Evolutionary conservation across 2,113 vertebrate species (phyloP), one percentile per base, ranked within the genome.

Genomic region (Cyphomyrus discorhynchus): DNA sequence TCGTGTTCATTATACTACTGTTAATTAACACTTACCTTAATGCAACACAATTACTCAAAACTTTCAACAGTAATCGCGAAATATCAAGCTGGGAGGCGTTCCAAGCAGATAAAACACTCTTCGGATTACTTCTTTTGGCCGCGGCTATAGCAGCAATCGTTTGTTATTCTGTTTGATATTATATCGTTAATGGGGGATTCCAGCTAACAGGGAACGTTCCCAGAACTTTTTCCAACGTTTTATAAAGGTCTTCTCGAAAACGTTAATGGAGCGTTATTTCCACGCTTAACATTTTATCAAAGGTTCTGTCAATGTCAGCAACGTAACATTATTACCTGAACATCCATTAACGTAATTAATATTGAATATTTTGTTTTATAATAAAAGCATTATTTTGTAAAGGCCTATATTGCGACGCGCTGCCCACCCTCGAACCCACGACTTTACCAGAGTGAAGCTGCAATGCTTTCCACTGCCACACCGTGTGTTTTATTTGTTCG

Each of bases 1-100:
- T 83, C 66, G 56, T 47, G 82, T 90, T 21, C 4, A 62, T 88
- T 88, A 95, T 91, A 27, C 58, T 21, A 70, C 50, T 70, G 46
- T 27, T 49, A 80, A 89, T 70, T 93, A 84, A 47, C 82, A 82
- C 87, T 31, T n/a, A 91, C 89, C 89, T 88, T 88, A 56, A 91
- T 15, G 91, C 87, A 94, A 92, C 90, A 89, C 77, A 89, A 53
- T 82, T 27, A 11, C 47, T 80, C 27, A 47, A 80, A 77, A 24
- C 88, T 24, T 86, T 62, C 13, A 24, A 45, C 5, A 17, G 15
- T 45, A 89, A 42, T 31, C 11, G 24, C 56, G 66, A 66, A 21
- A 82, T 82, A 82, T 39, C 77, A 82, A 47, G n/a, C 13, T 74
- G 19, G 49, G 9, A 86, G 42, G 49, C 45, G 13, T 42, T 80